These are phyloP conservation scores for Sinhomidia bicolor DNA, from an alignment of 2,888 invertebrate species.

Conservation along the genomic window DNA sequence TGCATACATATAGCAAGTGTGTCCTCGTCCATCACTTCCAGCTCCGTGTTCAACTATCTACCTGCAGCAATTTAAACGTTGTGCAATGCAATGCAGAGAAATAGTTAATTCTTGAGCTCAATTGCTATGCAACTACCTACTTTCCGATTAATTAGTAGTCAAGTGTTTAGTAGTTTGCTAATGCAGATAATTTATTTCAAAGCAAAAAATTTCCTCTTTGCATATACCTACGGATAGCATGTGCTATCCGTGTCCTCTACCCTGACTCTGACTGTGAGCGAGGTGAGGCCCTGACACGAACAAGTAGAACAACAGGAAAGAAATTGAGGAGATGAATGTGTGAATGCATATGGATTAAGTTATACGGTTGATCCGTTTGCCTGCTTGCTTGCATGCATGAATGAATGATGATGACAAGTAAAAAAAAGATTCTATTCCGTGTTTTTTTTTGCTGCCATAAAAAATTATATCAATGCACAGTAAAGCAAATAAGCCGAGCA, in stretches of 20 bases:
- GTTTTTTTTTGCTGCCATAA: not conserved
- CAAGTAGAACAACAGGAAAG: conserved; percentile 26
- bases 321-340: conserved; percentile 12
- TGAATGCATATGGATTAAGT: no score
- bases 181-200: not conserved
- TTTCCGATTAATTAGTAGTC: not conserved
- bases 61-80: no score
- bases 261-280: conserved; percentile 10
- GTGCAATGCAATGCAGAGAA: no score
- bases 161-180: not conserved
- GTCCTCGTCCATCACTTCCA: no score
- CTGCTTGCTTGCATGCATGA: not conserved
- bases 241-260: conserved; percentile 4
- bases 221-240: no score
- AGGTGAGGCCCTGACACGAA: conserved; percentile 34
- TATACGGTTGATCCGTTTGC: not conserved
- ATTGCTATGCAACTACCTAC: no score
- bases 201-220: not conserved
- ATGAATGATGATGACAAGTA: not conserved
- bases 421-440: not conserved
- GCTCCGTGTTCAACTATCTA: no score
- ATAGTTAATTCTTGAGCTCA: no score
- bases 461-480: no score
- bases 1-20: no score
- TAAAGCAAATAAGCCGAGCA: no score